Conservation (phyloP, 2,797 vertebrate species). For the Podarcis siculus region DNA sequence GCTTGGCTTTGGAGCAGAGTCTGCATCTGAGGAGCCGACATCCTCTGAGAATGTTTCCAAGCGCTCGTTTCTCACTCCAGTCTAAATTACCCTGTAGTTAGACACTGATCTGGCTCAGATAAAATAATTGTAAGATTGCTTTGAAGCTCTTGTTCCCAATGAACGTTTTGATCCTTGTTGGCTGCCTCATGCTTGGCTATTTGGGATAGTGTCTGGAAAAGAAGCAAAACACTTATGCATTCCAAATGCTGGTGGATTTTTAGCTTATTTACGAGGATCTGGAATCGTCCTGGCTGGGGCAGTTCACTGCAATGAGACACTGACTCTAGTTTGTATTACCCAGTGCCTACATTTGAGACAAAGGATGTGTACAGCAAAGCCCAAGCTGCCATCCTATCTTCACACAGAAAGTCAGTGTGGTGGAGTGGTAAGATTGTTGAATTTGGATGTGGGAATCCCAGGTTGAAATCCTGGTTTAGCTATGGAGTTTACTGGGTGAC, state of each 20-base stretch:
- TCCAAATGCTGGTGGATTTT: not conserved
- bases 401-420: not conserved
- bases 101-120: conserved; percentile 60
- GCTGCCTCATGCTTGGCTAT: conserved; percentile 34
- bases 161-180: conserved; percentile 51
- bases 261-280: not conserved
- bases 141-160: conserved; percentile 57
- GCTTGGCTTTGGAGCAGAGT: conserved; percentile 16
- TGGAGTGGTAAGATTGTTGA: not conserved
- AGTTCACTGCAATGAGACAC: not conserved
- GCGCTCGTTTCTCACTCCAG: conserved; percentile 48
- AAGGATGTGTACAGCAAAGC: not conserved
- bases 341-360: not conserved
- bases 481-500: not conserved
- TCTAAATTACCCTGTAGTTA: conserved; percentile 48
- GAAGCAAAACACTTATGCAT: not conserved
- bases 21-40: conserved; percentile 40
- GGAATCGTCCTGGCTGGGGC: not conserved
- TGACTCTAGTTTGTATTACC: not conserved
- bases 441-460: not conserved
- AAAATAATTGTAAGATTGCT: conserved; percentile 70
- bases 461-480: not conserved
- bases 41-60: conserved; percentile 59
- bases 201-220: conserved; percentile 48
- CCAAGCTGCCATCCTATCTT: not conserved